Evolutionary conservation across 2,113 vertebrate species (phyloP), one percentile per base, ranked within the genome.

Genomic region (Embiotoca jacksoni): DNA sequence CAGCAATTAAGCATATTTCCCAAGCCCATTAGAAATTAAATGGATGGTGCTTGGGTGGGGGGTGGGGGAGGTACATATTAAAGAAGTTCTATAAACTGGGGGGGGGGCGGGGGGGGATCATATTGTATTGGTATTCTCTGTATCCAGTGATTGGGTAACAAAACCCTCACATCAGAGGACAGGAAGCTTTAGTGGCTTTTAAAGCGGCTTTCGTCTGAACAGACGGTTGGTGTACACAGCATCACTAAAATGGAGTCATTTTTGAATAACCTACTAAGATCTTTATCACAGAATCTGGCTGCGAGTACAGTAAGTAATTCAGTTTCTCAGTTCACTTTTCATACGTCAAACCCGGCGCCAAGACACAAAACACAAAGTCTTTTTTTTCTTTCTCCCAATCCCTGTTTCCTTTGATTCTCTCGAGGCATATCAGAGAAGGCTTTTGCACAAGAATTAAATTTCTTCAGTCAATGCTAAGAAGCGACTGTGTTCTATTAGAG

Each of bases 1-100:
- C 67, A 81, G 88, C 89, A 90, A 92, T 92, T 92, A 90, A 84
- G 54, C 81, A 79, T 83, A 84, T 86, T 90, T 90, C 75, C 88
- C 60, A 78, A 85, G 76, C 65, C 83, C 71, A 80, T 89, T 91
- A 80, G 84, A 73, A 84, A 83, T 85, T 85, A 89, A 89, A 84
- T 82, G 59, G 72, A 86, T 88, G 63, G 66, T 77, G 55, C 67
- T 57, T 33, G 53, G 54, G 74, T 50, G 66, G 70, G 59, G 56
- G 57, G 46, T 37, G 44, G 72, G 72, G 57, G 49, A 52, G 53
- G 32, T 53, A 58, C 72, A 56, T 35, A 79, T 75, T 80, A 82
- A 79, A 81, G 47, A 23, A 46, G 41, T 59, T 90, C 65, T 58
- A 61, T 64, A 80, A 75, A 82, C 75, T 58, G 61, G 4, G 31